These are phyloP conservation scores for Microcebus lehilahytsara DNA, from an alignment of 2,113 vertebrate genomes.

Conservation along the genomic window DNA sequence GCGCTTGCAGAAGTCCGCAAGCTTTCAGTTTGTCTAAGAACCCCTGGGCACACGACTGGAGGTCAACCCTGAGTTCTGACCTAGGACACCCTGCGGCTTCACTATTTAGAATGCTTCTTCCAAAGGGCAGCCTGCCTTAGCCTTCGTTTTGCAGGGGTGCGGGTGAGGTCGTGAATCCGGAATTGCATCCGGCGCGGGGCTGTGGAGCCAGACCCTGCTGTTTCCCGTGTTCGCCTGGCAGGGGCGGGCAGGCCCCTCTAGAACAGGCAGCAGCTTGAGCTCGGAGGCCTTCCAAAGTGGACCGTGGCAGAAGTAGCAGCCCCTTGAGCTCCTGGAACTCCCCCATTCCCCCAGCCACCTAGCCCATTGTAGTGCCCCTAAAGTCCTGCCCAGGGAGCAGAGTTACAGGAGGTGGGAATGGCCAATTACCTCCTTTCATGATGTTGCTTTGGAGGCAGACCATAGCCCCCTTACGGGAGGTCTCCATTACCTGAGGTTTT, in stretches of 20 bases:
- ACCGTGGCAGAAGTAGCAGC: fast-evolving
- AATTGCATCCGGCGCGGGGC: fast-evolving
- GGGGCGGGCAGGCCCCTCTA: fast-evolving
- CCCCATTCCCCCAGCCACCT: neutral
- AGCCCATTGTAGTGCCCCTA: neutral
- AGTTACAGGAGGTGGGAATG: neutral
- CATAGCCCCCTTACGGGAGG: fast-evolving
- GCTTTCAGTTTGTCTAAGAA: neutral
- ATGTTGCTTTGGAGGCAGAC: neutral
- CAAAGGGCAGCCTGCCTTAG: neutral
- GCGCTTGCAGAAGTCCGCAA: neutral
- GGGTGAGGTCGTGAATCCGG: neutral
- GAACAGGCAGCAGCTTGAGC: fast-evolving
- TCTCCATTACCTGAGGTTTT: neutral
- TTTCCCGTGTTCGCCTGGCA: neutral
- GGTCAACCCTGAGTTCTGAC: neutral
- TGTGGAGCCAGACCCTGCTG: fast-evolving
- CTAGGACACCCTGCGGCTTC: neutral
- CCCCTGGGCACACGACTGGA: neutral
- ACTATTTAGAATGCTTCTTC: neutral
- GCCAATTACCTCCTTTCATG: neutral
- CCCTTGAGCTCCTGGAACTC: neutral
- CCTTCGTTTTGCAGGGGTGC: too few species aligned
- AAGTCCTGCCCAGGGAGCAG: neutral
- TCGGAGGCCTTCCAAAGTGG: neutral